Base-by-base conservation (phyloP, 1,140 invertebrate genomes). In the Lepidurus apus region DNA sequence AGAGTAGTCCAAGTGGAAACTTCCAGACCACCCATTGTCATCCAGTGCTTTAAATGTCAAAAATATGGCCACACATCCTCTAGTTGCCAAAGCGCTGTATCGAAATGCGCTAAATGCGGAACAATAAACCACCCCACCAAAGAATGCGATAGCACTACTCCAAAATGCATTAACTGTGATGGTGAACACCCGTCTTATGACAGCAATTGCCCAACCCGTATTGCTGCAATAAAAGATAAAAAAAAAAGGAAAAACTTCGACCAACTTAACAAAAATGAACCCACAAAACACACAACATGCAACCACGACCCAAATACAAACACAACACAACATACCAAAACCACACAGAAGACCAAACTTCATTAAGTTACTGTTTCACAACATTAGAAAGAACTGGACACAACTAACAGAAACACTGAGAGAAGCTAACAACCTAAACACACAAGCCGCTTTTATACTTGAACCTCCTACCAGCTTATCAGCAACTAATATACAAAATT, bases 41-140 rank as follows among this genome's bases (percentile, higher is more conserved):
- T 43, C 9, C 75, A 76, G n/a, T 43, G 75, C 43, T 76, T n/a
- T n/a, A 76, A 76, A 4, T 76, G 75, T n/a, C n/a, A n/a, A n/a
- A n/a, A n/a, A n/a, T n/a, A n/a, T n/a, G n/a, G n/a, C n/a, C n/a
- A n/a, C n/a, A n/a, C 21, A 42, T 10, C 75, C 1, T 76, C n/a
- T 24, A 26, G 9, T 5, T 76, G 75, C 75, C 26, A 26, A 26
- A 76, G 13, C 13, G 3, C 24, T 11, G 13, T 21, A 9, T 43
- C 43, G 0, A 11, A 17, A 10, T 43, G 43, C 17, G 43, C 34
- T 1, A 21, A 43, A 10, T n/a, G 24, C 8, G 11, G 75, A 17
- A 11, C 75, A 26, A 7, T 21, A 6, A 21, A 53, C 8, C 75
- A 76, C 21, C 8, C 17, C 7, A 42, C 75, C 21, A 76, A 42